phyloP scores from a whole-genome alignment of 2,888 invertebrate genomes.

The Mallateleia sp. region DNA sequence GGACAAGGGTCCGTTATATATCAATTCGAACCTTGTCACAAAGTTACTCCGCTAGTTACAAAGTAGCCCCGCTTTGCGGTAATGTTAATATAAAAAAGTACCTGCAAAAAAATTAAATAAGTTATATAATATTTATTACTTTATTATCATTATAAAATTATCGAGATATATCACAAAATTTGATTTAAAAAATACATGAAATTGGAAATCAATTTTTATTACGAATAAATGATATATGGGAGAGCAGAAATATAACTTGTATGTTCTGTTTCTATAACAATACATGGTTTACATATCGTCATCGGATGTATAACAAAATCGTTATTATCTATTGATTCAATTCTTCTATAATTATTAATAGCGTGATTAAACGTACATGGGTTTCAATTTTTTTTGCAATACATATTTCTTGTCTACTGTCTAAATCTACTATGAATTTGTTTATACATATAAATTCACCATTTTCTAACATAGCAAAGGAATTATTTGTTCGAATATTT shows the following conservation, averaged over 20 bases:
- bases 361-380: neutral
- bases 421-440: slow-evolving; percentile 46
- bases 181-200: too few species aligned
- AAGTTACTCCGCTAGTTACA: too few species aligned
- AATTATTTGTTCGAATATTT: slow-evolving; percentile 38
- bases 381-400: slow-evolving; percentile 29
- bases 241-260: slow-evolving; percentile 35
- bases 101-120: too few species aligned
- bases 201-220: neutral
- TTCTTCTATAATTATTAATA: slow-evolving; percentile 9
- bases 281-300: slow-evolving; percentile 37
- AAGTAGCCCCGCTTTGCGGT: too few species aligned
- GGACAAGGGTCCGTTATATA: too few species aligned
- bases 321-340: slow-evolving; percentile 17
- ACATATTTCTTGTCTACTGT: slow-evolving; percentile 25
- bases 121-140: too few species aligned
- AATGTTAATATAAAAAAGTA: too few species aligned
- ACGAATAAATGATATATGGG: slow-evolving; percentile 49
- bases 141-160: too few species aligned
- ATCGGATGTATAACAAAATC: slow-evolving; percentile 22
- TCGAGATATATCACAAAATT: too few species aligned
- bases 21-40: too few species aligned
- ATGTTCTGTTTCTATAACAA: slow-evolving; percentile 15
- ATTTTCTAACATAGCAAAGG: slow-evolving; percentile 31
- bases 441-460: slow-evolving; percentile 13